phyloP scores from a whole-genome alignment of 2,888 invertebrate species.

The Lycophotia porphyrea region DNA sequence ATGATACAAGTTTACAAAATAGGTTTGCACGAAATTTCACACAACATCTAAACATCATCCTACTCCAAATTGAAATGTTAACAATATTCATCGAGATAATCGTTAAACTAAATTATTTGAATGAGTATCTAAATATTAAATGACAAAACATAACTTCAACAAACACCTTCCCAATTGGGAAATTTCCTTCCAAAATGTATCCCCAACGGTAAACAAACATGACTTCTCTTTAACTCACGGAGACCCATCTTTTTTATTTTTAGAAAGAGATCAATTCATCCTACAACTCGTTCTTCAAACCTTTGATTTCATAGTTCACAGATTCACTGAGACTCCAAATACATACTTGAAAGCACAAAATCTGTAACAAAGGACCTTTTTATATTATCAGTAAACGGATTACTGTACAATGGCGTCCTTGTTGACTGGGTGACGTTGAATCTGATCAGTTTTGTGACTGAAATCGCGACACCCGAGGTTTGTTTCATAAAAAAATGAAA shows the following conservation, averaged over 20 bases:
- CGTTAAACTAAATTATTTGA: neutral
- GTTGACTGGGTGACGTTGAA: slow-evolving; percentile 44
- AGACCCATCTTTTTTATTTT: slow-evolving; percentile 19
- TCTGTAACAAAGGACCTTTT: slow-evolving; percentile 45
- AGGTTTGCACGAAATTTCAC: neutral
- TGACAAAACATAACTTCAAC: neutral
- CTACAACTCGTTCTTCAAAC: neutral
- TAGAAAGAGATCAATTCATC: slow-evolving; percentile 18
- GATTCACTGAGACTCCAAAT: slow-evolving; percentile 24
- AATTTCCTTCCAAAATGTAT: neutral
- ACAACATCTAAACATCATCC: neutral
- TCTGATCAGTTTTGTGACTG: slow-evolving; percentile 55
- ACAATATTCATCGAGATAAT: neutral
- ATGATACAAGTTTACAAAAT: too few species aligned
- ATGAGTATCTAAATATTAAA: neutral
- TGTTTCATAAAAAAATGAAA: slow-evolving; percentile 41
- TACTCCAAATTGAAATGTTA: neutral
- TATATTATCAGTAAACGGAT: slow-evolving; percentile 59
- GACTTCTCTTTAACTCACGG: neutral
- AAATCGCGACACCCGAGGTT: slow-evolving; percentile 34
- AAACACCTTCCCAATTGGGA: neutral
- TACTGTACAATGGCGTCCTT: slow-evolving; percentile 55
- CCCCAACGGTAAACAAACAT: slow-evolving; percentile 2
- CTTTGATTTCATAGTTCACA: slow-evolving; percentile 58
- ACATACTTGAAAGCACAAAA: slow-evolving; percentile 36